Percentiles rank a stretch among this genome's conserved stretches.
phyloP scores from a whole-genome alignment of 2,113 vertebrate genomes.

The Chloroceryle aenea region DNA sequence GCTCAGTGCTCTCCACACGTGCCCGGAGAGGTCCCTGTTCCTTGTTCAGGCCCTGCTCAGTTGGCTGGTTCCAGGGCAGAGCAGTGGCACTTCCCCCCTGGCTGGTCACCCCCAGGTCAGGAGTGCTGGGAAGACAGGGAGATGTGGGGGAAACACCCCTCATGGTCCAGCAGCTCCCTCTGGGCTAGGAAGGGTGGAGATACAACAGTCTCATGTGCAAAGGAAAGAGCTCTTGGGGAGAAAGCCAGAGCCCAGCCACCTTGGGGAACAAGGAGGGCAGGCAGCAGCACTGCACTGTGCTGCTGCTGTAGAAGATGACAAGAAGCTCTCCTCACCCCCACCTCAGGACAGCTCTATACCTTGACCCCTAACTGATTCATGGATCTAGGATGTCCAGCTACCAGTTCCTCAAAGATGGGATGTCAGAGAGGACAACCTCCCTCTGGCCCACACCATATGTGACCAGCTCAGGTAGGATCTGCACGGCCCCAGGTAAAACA shows the following conservation, averaged over 20 bases:
- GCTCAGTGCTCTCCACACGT: background rate
- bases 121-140: background rate
- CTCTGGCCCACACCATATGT: background rate
- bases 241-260: background rate
- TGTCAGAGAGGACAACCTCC: background rate
- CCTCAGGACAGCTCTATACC: background rate
- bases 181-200: background rate
- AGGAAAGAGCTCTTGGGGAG: background rate
- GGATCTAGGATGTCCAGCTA: background rate
- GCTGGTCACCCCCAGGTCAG: background rate
- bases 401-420: background rate
- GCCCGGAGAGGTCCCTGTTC: background rate
- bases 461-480: background rate
- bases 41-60: background rate
- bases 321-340: background rate
- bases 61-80: fast-evolving
- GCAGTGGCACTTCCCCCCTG: background rate
- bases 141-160: fast-evolving
- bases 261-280: background rate
- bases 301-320: background rate
- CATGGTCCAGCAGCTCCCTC: background rate
- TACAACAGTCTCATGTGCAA: background rate
- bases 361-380: background rate
- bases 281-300: background rate
- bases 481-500: background rate